Evolutionary conservation across 2,888 invertebrate genomes (phyloP), one percentile per base, ranked within the genome.

Genomic region (Scrobipalpa atriplicella): DNA sequence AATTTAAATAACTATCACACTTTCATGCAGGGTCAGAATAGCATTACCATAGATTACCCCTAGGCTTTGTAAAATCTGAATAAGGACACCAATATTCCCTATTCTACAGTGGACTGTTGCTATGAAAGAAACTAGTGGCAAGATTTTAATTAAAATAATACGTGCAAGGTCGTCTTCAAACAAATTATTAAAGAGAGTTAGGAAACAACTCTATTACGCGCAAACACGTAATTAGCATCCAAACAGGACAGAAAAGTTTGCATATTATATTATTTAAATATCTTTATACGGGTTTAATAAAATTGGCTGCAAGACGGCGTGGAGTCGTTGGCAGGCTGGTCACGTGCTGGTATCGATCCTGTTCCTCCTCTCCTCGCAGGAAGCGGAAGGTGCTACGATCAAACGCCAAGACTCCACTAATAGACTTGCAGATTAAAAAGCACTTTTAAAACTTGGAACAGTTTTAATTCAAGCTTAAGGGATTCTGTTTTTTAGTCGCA

Each of bases 321-420:
- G 10, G 16, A 0, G 11, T 16, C 2, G 62, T 63, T 63, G 19
- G 52, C 18, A 64, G 38, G 64, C 64, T 18, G 18, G 64, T 64
- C 64, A 64, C 64, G 64, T 39, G 16, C 64, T 3, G 13, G 18
- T 52, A 64, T 64, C 54, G 64, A 64, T 47, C 61, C 51, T 5
- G 38, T 13, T 63, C 2, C 43, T 56, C 21, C 54, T 21, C 54
- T 29, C 29, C 54, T 56, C 38, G 13, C 58, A 29, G n/a, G 11
- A 54, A 10, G 10, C 54, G 54, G 54, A 54, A 54, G 54, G 54
- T 54, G 54, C 19, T 19, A 1, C 54, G 54, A 18, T 21, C 54
- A 54, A 54, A 54, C 19, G 54, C 54, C 19, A 19, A 54, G 10
- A 54, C 19, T 54, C 7, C 29, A 60, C 60, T 60, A 60, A 39